Conservation (phyloP, 2,888 invertebrate genomes). For the Orthosia cruda region DNA sequence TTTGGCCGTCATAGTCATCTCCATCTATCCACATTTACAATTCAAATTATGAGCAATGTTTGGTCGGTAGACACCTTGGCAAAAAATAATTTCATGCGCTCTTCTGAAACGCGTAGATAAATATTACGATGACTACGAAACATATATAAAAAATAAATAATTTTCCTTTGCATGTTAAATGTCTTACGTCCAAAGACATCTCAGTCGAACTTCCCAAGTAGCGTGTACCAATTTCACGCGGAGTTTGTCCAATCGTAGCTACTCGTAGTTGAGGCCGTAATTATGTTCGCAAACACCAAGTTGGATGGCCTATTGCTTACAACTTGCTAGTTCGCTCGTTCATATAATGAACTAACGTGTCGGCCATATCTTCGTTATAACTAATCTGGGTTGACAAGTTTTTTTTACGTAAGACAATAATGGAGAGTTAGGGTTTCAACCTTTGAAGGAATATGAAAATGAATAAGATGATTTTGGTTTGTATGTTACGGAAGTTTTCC, state of each 20-base stretch:
- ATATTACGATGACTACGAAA: no score
- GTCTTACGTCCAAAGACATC: slow-evolving; percentile 27
- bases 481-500: no score
- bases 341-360: slow-evolving; percentile 69
- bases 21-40: no score
- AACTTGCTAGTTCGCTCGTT: slow-evolving; percentile 68
- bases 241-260: slow-evolving; percentile 79
- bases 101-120: no score
- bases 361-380: slow-evolving; percentile 18
- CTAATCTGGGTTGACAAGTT: slow-evolving; percentile 2
- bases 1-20: no score
- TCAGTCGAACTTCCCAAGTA: slow-evolving; percentile 68
- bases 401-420: neutral
- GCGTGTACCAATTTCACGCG: slow-evolving; percentile 83
- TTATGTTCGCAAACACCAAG: slow-evolving; percentile 83
- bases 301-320: slow-evolving; percentile 66
- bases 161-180: neutral
- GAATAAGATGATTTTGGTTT: no score
- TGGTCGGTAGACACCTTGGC: no score
- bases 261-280: slow-evolving; percentile 74
- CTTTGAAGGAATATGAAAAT: no score
- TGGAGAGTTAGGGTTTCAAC: no score
- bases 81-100: no score
- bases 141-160: no score
- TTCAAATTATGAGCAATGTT: no score